A percentile compares a stretch with the other conserved stretches of the same genome.
These are phyloP conservation scores for Temnothorax unifasciatus DNA, from an alignment of 2,888 invertebrate species.

Conservation along the genomic window DNA sequence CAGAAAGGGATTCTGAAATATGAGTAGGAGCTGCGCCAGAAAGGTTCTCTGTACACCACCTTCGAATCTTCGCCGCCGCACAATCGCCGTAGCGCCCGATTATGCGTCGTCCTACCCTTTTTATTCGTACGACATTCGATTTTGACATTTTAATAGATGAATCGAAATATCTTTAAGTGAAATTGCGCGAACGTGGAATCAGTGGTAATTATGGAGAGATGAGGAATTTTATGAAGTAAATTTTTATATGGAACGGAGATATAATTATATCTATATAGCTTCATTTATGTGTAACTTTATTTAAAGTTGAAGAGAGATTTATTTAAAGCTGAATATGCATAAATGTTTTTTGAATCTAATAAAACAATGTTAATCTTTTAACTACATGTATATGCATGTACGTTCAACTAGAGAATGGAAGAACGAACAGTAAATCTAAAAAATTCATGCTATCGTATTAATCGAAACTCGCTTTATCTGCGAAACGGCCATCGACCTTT, in stretches of 20 bases:
- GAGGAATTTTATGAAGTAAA: neutral
- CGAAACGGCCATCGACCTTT: neutral
- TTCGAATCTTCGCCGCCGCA: constrained; percentile 43
- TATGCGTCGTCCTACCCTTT: neutral
- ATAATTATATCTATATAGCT: neutral
- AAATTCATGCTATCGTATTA: neutral
- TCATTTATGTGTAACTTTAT: neutral
- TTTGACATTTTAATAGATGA: constrained; percentile 34
- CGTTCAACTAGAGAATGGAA: neutral
- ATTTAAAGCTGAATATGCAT: neutral
- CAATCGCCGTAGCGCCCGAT: constrained; percentile 22
- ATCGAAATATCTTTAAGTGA: neutral
- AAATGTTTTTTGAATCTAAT: neutral
- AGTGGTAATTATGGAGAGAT: neutral
- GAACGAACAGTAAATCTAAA: neutral
- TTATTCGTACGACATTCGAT: constrained; percentile 21
- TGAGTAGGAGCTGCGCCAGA: constrained; percentile 63
- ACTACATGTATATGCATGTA: neutral
- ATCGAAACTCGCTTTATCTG: neutral
- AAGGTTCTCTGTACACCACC: constrained; percentile 53
- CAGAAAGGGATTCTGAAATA: constrained; percentile 69
- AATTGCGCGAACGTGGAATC: neutral
- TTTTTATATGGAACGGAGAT: neutral
- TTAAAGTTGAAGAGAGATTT: neutral
- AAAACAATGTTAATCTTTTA: neutral